These are phyloP conservation scores for Ailuropoda melanoleuca DNA, from an alignment of 2,113 vertebrate genomes.

Conservation along the genomic window DNA sequence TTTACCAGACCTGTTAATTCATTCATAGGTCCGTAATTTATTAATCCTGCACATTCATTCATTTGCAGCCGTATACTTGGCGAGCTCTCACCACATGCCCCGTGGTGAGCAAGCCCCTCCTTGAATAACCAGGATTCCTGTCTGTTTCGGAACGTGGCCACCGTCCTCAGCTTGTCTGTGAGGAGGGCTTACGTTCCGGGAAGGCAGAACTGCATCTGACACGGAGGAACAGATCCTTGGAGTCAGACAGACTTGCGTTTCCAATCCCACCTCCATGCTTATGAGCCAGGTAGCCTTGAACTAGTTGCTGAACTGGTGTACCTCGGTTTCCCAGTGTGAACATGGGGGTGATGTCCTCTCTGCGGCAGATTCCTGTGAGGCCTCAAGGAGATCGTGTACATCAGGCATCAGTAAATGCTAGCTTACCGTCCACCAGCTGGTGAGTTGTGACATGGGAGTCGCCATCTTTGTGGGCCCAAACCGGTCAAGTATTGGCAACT, in stretches of 20 bases:
- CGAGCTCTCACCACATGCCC: no score
- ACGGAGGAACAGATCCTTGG: neutral
- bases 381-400: neutral
- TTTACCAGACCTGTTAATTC: neutral
- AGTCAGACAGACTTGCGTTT: neutral
- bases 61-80: neutral
- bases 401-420: neutral
- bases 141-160: rapidly evolving
- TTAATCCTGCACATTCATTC: neutral
- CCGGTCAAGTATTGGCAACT: neutral
- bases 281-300: neutral
- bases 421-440: neutral
- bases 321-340: neutral
- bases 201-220: neutral
- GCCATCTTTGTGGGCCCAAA: neutral
- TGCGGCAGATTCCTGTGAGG: neutral
- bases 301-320: neutral
- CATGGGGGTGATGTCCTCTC: neutral
- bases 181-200: neutral
- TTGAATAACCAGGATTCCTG: neutral
- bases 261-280: neutral
- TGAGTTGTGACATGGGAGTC: neutral
- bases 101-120: neutral
- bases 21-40: neutral
- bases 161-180: neutral